phyloP scores from a whole-genome alignment of 2,797 vertebrate species.

The Propithecus perrieri region DNA sequence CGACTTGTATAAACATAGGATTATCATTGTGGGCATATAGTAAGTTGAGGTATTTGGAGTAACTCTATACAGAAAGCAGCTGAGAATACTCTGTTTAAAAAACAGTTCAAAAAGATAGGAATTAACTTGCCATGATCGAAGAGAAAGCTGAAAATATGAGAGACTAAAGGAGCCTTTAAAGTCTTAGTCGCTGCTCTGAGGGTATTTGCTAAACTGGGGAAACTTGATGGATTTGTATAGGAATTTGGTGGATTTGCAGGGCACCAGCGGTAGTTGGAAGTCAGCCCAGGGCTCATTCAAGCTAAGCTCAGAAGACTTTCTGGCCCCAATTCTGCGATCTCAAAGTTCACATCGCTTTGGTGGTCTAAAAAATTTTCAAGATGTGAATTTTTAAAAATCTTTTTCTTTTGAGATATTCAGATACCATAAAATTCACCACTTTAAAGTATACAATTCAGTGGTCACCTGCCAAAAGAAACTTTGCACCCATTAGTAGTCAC shows the following conservation, averaged over 20 bases:
- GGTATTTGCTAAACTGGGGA: background rate
- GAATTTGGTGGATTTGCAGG: background rate
- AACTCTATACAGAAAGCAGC: constrained; percentile 13
- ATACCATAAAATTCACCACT: background rate
- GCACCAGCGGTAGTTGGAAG: background rate
- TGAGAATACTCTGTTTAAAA: constrained; percentile 10
- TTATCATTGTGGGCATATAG: constrained; percentile 3
- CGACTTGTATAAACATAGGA: constrained; percentile 46
- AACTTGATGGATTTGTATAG: background rate
- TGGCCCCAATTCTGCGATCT: background rate
- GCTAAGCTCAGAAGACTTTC: constrained; percentile 17
- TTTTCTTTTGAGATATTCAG: background rate
- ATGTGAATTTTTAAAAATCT: background rate
- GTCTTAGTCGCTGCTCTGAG: background rate
- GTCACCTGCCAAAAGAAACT: background rate
- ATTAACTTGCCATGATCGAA: background rate
- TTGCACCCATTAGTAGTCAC: background rate
- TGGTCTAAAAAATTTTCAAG: background rate
- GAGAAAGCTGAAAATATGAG: background rate
- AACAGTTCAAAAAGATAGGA: background rate
- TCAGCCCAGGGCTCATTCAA: background rate
- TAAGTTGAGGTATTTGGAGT: constrained; percentile 12
- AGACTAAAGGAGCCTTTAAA: background rate
- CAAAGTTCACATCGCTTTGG: background rate
- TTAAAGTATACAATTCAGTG: background rate